Evolutionary conservation across 2,113 vertebrate genomes (phyloP), one percentile per base, ranked within the genome.

Genomic region (Gallinago paraguaiae): DNA sequence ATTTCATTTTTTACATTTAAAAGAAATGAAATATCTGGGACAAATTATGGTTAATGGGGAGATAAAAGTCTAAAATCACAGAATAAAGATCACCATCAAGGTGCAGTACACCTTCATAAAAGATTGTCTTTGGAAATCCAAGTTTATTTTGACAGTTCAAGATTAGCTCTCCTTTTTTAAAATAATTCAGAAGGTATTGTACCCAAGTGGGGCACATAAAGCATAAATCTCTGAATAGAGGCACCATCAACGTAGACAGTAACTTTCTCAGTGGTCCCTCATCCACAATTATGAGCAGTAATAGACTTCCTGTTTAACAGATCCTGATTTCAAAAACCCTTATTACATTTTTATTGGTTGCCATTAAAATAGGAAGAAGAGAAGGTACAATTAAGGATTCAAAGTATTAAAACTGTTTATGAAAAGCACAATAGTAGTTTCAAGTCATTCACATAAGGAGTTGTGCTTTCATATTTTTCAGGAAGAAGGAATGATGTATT

Each of bases 91-190:
- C 13, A 61, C 9, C 31, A 48, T 59, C 39, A 70, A 53, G 16
- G 63, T 56, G 20, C 10, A 59, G 12, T 30, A n/a, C 10, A 39
- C 17, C 7, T 65, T 83, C 72, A 80, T 51, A 82, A 76, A 61
- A 88, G 25, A 24, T 56, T 85, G 6, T 18, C 53, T 90, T 88
- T 86, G 71, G 31, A 87, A 96, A 93, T 69, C 4, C 7, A 90
- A 63, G 19, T 80, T 86, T 92, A 82, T 95, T 96, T 93, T 94
- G 83, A 78, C 17, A 56, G 31, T 50, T 63, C 43, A 56, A 28
- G 7, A 68, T 95, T 87, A 39, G 2, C 3, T 90, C 10, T 93
- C 7, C 17, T 54, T 4, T 37, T 56, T 71, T 75, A 88, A 94
- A 91, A 60, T 57, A 81, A 82, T 78, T 86, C 22, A 79, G 60